Evolutionary conservation across 2,113 vertebrate species (phyloP).

Genomic region (Ochotona princeps): DNA sequence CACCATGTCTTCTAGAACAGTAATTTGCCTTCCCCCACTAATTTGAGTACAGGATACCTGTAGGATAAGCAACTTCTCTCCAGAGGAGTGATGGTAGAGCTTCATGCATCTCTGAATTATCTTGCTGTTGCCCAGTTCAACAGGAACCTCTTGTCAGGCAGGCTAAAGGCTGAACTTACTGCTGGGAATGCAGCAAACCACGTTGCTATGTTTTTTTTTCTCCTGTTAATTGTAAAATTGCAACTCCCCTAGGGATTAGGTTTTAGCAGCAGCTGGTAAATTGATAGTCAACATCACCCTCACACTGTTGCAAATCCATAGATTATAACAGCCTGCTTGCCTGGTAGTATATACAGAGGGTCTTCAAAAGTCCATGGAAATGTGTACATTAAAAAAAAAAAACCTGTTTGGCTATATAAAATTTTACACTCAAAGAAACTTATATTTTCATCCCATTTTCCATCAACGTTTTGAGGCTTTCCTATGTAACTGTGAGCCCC

Average conservation of each 20-base stretch:
- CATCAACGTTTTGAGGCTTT: too few relatives aligned
- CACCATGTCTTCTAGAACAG: neutral
- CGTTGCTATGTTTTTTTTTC: neutral
- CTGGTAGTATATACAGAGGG: neutral
- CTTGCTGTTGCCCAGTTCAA: neutral
- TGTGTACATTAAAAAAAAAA: too few relatives aligned
- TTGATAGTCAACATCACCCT: neutral
- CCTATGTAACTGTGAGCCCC: neutral
- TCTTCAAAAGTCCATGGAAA: too few relatives aligned
- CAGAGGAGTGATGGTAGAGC: rapidly evolving
- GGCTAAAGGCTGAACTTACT: neutral
- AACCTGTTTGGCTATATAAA: too few relatives aligned
- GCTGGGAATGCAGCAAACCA: neutral
- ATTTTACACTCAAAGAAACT: too few relatives aligned
- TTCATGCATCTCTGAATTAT: neutral
- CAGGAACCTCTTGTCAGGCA: neutral
- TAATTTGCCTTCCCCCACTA: rapidly evolving
- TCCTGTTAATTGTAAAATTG: neutral
- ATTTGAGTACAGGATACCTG: neutral
- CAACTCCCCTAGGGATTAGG: neutral
- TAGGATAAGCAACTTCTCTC: neutral
- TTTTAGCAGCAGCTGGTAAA: neutral
- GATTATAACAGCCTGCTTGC: too few relatives aligned
- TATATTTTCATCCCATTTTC: too few relatives aligned
- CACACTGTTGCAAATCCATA: rapidly evolving